Evolutionary conservation across 2,888 invertebrate genomes (phyloP), one percentile per base, ranked within the genome.

Genomic region (Epinotia bilunana): DNA sequence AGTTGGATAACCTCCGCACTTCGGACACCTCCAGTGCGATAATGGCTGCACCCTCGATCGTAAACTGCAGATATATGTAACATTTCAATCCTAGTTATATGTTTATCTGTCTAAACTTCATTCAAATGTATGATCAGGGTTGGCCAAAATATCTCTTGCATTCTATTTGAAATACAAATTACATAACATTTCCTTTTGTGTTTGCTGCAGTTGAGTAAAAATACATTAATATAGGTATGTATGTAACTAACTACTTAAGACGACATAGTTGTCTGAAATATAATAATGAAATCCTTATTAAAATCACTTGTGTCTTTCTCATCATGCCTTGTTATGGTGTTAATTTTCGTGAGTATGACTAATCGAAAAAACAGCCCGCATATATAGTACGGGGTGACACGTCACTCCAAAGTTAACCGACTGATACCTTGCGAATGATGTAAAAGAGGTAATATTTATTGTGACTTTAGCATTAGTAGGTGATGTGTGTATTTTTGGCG

Each of bases 1-100:
- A 53, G 73, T 57, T 63, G 58, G 74, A 74, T 74, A 74, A 65
- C 74, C 74, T 18, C 58, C 71, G 73, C 58, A 39, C 70, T 55
- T n/a, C 43, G 12, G 64, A 61, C 64, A 71, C 70, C 70, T 65
- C 58, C 23, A 69, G 43, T 5, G 64, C 53, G 70, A 74, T 74
- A 74, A 64, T 43, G 39, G 58, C 60, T 70, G 60, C 63, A 49
- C 49, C 46, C 23, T 46, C 28, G 3, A 64, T 9, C 64, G 23
- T 62, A 18, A 23, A 23, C 23, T 28, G 33, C 13, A 61, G 4
- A 49, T 60, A 12, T 60, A 60, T 28, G 16, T 28, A 12, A 16
- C 16, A 49, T 46, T 13, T 13, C 4, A 13, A 12, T 3, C 12
- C 46, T 46, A 46, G 46, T 7, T 46, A 46, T 16, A 5, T 1